Evolutionary conservation across 53 echinoderm and acorn worm species (phyloP), one percentile per base, ranked within the genome.

Genomic region (Hippasteria phrygiana): DNA sequence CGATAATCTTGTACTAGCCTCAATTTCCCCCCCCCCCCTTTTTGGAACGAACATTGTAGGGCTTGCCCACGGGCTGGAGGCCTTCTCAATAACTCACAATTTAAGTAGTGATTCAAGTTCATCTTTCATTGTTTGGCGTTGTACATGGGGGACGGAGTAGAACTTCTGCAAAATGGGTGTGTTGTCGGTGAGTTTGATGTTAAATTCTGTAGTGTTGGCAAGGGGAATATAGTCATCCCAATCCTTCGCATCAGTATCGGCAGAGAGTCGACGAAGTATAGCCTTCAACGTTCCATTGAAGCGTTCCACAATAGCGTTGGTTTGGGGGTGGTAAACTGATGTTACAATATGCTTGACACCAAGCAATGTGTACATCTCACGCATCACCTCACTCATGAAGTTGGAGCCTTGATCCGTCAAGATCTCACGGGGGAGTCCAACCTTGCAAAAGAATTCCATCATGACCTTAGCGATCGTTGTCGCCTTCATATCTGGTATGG

Each of bases 401-500:
- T 75, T 75, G 0, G 29, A 22, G 0, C 74, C 74, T 22, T 74
- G 74, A 18, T 74, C 47, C 9, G 74, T 74, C 7, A 74, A 34
- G 43, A 74, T 74, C 43, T 74, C 47, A 24, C 11, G 31, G 1
- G 54, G 76, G 28, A 76, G 14, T 16, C 76, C 54, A 47, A 48
- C 76, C 16, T 76, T 50, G 31, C 76, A 76, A 5, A 76, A 53
- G 18, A 50, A 76, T 17, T 76, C 50, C 5, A 76, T 51, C 76
- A 76, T 76, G 17, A 18, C 76, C 50, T 16, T 75, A 3, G 32
- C 32, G 0, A 47, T 48, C 3, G 75, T 75, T 14, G 32, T 75
- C 38, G 75, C 75, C 75, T 48, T 75, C 75, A 75, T 75, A 11
- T 75, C 75, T 47, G 75, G 64, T 75, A 75, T 75, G 5, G 75